These are phyloP conservation scores for Trilocha varians DNA, from an alignment of 2,888 invertebrate genomes.

Conservation along the genomic window DNA sequence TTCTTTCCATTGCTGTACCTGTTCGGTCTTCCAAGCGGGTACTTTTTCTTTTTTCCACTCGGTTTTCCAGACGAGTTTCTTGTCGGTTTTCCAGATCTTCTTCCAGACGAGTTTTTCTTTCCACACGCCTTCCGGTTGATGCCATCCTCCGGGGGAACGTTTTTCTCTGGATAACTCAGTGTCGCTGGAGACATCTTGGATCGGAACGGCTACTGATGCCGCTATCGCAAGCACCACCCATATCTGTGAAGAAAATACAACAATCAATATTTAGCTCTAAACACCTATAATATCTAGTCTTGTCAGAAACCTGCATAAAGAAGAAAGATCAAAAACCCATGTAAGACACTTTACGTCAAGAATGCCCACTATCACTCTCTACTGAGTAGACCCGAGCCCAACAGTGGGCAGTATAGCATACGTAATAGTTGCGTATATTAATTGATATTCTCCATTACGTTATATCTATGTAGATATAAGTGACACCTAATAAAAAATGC, in stretches of 20 bases:
- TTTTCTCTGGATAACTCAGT: constrained; percentile 63
- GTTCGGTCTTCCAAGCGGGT: constrained; percentile 84
- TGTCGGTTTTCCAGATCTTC: constrained; percentile 82
- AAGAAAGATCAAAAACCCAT: too few species aligned
- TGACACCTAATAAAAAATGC: neutral
- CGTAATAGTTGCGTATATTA: neutral
- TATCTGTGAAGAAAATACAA: constrained; percentile 61
- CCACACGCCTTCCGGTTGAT: constrained; percentile 80
- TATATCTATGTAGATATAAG: neutral
- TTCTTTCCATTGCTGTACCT: constrained; percentile 85
- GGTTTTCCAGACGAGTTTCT: constrained; percentile 81
- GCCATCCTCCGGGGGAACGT: constrained; percentile 69
- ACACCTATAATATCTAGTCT: neutral
- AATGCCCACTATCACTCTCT: too few species aligned
- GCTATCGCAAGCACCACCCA: constrained; percentile 72
- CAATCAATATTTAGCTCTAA: neutral
- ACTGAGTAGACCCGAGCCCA: too few species aligned
- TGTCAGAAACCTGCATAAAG: too few species aligned
- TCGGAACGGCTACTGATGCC: constrained; percentile 49
- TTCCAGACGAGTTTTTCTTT: constrained; percentile 89
- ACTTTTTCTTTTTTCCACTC: constrained; percentile 83
- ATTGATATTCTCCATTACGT: neutral
- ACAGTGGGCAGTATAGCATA: neutral
- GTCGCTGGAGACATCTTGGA: constrained; percentile 35
- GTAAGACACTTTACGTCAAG: too few species aligned